Evolutionary conservation across 37 sponge, comb jelly and placozoan species (phyloP).

Genomic region (Beroe ovata): DNA sequence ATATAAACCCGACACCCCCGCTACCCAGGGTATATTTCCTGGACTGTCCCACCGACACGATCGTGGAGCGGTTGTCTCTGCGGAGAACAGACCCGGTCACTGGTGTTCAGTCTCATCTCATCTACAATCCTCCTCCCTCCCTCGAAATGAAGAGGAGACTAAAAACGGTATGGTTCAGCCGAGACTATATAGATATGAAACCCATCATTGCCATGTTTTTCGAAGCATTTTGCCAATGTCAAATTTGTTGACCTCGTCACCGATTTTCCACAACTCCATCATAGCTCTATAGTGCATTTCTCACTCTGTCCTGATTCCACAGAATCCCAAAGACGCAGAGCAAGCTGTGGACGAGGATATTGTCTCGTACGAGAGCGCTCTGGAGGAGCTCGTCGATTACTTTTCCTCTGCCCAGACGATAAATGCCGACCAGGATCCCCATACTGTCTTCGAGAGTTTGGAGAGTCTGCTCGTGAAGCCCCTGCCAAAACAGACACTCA

Average conservation of each 20-base stretch:
- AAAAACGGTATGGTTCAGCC: conserved; percentile 76
- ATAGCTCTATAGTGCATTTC: no score
- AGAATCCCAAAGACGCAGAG: conserved; percentile 60
- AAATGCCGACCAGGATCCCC: conserved; percentile 92
- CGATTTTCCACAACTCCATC: no score
- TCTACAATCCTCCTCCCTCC: conserved; percentile 79
- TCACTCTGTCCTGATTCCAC: no score
- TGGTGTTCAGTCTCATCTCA: conserved; percentile 71
- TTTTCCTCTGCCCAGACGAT: conserved; percentile 73
- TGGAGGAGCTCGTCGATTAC: conserved; percentile 70
- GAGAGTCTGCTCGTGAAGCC: conserved; percentile 81
- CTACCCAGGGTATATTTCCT: conserved; percentile 82
- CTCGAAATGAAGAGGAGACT: conserved; percentile 78
- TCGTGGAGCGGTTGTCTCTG: conserved; percentile 81
- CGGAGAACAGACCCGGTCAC: conserved; percentile 62
- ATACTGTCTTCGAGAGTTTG: conserved; percentile 83
- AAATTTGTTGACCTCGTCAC: no score
- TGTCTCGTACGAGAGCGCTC: conserved; percentile 66
- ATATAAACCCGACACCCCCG: not conserved
- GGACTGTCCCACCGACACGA: conserved; percentile 75
- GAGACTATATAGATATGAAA: no score
- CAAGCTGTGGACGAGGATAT: conserved; percentile 68
- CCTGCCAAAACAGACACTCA: conserved; percentile 71
- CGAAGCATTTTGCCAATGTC: no score
- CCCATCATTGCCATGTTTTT: no score